Evolutionary conservation across 2,113 vertebrate species (phyloP).

Genomic region (Corydoras sp.): DNA sequence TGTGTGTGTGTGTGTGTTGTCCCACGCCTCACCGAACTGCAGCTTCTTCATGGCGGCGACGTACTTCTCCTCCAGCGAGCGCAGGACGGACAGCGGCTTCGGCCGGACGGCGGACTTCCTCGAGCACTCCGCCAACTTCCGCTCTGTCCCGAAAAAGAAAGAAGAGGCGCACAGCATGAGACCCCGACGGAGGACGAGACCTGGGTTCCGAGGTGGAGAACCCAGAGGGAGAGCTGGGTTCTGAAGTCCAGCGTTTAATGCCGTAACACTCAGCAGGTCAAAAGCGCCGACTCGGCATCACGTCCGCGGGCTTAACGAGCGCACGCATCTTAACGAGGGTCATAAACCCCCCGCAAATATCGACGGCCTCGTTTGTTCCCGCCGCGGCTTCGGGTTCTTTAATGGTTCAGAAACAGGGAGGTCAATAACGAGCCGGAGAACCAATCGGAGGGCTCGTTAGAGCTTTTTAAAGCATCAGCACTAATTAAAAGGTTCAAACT

Average conservation of each 20-base stretch:
- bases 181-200: no score
- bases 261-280: no score
- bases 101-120: constrained; percentile 80
- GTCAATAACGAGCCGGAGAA: constrained; percentile 2
- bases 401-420: background rate
- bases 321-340: background rate
- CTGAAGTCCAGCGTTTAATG: no score
- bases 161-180: no score
- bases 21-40: constrained; percentile 82
- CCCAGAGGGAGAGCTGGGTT: no score
- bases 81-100: constrained; percentile 85
- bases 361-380: constrained; percentile 27
- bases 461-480: constrained; percentile 20
- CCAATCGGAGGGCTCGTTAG: constrained; percentile 15
- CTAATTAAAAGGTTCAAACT: constrained; percentile 50
- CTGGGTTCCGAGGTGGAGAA: no score
- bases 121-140: constrained; percentile 88
- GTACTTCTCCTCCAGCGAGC: constrained; percentile 94
- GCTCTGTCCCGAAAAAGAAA: constrained; percentile 67
- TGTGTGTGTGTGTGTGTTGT: no score
- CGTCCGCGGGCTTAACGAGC: no score
- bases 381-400: background rate
- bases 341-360: background rate
- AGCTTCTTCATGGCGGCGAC: constrained; percentile 95
- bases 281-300: no score